These are phyloP conservation scores for Elanoides forficatus DNA, from an alignment of 2,113 vertebrate species.

Conservation along the genomic window DNA sequence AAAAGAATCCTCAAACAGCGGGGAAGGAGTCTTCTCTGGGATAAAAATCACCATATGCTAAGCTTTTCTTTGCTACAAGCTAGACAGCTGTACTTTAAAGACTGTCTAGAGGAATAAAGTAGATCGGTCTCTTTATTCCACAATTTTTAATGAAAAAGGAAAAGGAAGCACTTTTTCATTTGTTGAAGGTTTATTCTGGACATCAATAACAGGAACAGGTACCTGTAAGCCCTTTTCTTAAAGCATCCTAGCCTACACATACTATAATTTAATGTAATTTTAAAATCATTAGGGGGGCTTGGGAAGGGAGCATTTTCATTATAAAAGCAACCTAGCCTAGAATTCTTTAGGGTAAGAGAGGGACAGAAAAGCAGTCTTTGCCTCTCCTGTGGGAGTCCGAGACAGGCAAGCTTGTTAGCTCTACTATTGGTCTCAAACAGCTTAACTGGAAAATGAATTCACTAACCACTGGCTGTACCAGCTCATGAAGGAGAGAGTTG, in stretches of 20 bases:
- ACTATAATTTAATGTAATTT: neutral
- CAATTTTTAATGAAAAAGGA: neutral
- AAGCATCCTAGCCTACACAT: neutral
- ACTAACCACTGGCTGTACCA: neutral
- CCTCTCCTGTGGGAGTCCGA: neutral
- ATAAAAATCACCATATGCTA: slow-evolving; percentile 2
- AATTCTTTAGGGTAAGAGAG: neutral
- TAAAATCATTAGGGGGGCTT: neutral
- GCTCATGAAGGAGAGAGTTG: rapidly evolving
- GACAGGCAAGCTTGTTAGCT: neutral
- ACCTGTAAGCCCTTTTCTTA: neutral
- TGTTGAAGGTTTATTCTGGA: neutral
- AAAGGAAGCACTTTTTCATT: neutral
- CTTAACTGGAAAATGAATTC: neutral
- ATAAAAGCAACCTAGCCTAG: neutral
- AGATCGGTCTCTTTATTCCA: neutral
- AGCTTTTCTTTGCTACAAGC: neutral
- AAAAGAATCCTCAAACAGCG: neutral
- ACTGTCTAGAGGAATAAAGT: neutral
- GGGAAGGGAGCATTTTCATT: neutral
- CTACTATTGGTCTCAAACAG: neutral
- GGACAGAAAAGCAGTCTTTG: neutral
- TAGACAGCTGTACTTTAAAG: neutral
- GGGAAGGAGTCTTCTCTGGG: neutral
- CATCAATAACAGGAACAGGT: neutral